Conservation (phyloP, 1,140 invertebrate species). For the Drosophila mayri region DNA sequence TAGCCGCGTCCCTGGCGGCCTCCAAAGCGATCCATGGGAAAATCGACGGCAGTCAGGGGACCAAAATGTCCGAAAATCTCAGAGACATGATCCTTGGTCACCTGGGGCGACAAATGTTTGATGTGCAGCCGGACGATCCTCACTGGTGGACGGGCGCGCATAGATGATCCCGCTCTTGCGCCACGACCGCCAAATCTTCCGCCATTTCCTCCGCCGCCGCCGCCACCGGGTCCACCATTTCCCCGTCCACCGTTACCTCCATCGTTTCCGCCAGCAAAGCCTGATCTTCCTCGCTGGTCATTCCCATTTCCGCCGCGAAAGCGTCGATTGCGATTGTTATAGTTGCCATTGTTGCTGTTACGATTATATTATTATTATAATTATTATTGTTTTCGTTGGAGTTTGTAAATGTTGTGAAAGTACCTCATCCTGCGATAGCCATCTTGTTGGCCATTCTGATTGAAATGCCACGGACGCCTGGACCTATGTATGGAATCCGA, state of each 20-base stretch:
- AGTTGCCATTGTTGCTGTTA: not conserved
- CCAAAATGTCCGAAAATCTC: slow-evolving; percentile 65
- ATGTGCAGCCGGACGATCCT: slow-evolving; percentile 55
- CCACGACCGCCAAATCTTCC: not conserved
- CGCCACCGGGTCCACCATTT: not conserved
- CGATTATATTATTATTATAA: too few species aligned
- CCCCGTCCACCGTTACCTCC: not conserved
- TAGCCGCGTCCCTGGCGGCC: slow-evolving; percentile 41
- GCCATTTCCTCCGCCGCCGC: not conserved
- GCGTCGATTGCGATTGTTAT: not conserved
- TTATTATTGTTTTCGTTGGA: not conserved
- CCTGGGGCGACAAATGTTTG: slow-evolving; percentile 44
- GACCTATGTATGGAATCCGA: not conserved
- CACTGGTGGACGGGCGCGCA: not conserved
- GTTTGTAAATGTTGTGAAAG: too few species aligned
- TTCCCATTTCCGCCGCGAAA: not conserved
- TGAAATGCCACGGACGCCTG: not conserved
- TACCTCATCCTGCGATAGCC: too few species aligned
- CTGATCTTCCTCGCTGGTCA: not conserved
- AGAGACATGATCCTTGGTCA: slow-evolving; percentile 59
- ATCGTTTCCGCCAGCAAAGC: not conserved
- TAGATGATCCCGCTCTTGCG: not conserved
- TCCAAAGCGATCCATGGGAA: slow-evolving; percentile 44
- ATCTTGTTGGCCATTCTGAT: not conserved
- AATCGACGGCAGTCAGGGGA: slow-evolving; percentile 51